Conservation (phyloP, 2,888 invertebrate species). For the Campoplex capitator region DNA sequence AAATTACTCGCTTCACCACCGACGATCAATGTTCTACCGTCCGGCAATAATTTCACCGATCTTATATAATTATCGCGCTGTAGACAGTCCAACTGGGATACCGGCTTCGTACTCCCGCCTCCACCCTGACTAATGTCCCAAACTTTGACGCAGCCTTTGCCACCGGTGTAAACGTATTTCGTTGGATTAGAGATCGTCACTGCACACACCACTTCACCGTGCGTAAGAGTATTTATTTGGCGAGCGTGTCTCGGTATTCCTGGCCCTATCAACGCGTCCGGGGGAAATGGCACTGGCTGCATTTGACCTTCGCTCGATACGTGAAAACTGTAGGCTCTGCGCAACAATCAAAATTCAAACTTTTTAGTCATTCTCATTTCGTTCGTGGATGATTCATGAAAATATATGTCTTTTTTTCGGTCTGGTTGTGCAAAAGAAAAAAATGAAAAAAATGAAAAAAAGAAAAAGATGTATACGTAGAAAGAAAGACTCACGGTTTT, state of each 20-base stretch:
- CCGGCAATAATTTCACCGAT: conserved; percentile 96
- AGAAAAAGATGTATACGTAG: conserved; percentile 15
- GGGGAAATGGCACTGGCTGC: conserved; percentile 97
- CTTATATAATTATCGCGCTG: conserved; percentile 98
- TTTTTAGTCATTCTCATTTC: not conserved
- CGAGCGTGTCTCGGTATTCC: conserved; percentile 97
- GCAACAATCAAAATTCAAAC: conserved; percentile 80
- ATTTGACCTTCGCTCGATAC: conserved; percentile 95
- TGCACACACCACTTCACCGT: conserved; percentile 98
- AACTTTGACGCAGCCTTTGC: conserved; percentile 98
- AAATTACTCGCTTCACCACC: conserved; percentile 98
- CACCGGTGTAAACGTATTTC: conserved; percentile 97
- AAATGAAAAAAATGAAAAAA: not conserved
- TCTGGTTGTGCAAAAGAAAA: too few species aligned
- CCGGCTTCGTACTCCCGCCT: conserved; percentile 92
- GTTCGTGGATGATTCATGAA: too few species aligned
- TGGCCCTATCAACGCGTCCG: conserved; percentile 96
- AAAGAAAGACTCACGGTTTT: conserved; percentile 91
- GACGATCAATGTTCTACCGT: conserved; percentile 96
- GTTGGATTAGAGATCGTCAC: conserved; percentile 98
- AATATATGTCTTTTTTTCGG: too few species aligned
- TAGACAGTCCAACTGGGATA: conserved; percentile 96
- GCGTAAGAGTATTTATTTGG: conserved; percentile 96
- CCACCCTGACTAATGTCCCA: conserved; percentile 98
- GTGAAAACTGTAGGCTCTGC: conserved; percentile 97